Conservation (phyloP, 1,140 invertebrate genomes). For the Prorops nasuta region DNA sequence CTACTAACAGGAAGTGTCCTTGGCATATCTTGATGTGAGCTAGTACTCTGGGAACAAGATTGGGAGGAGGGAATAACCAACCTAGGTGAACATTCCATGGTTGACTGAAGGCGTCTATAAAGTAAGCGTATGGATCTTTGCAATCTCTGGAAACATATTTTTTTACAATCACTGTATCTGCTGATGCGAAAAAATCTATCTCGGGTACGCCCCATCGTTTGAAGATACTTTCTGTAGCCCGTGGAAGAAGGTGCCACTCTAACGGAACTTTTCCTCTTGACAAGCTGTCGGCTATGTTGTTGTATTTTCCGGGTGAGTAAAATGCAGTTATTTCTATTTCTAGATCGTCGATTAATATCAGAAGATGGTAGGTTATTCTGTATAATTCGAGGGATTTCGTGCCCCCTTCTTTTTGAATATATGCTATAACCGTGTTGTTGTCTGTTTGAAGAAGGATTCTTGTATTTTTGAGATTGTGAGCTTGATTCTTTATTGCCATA, state of each 20-base stretch:
- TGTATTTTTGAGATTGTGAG: conserved; percentile 12
- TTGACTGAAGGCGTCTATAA: neutral
- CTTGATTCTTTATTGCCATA: conserved; percentile 19
- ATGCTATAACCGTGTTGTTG: conserved; percentile 32
- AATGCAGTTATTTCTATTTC: neutral
- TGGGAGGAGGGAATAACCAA: neutral
- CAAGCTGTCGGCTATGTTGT: neutral
- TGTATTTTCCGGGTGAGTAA: neutral
- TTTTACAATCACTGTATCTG: neutral
- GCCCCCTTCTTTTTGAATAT: conserved; percentile 16
- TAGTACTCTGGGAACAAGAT: neutral
- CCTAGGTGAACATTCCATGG: neutral
- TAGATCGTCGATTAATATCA: neutral
- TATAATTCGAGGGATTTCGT: neutral
- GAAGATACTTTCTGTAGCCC: too few relatives aligned
- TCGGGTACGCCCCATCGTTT: too few relatives aligned
- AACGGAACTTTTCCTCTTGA: neutral
- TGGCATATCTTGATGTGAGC: conserved; percentile 7
- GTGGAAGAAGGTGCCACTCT: neutral
- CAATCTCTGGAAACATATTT: neutral
- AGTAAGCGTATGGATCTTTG: neutral
- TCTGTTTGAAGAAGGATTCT: conserved; percentile 35
- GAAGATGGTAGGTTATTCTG: neutral
- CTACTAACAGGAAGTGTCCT: conserved; percentile 28
- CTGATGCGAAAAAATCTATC: neutral